These are phyloP conservation scores for Diorhabda carinulata DNA, from an alignment of 1,140 invertebrate genomes.

Conservation along the genomic window DNA sequence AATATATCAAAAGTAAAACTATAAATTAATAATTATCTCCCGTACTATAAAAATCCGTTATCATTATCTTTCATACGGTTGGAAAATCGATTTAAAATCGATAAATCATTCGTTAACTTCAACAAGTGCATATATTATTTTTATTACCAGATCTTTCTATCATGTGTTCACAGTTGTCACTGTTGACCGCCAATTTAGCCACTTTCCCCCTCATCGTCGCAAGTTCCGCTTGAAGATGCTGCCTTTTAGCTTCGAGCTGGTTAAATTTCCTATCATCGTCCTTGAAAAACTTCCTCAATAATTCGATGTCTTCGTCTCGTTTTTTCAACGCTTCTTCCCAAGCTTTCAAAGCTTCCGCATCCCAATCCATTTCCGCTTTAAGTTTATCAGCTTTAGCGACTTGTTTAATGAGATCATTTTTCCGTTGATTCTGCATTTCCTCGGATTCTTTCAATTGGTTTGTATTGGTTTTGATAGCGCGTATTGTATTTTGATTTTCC, in stretches of 20 bases:
- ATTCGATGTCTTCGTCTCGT: conserved; percentile 56
- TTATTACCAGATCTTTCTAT: conserved; percentile 49
- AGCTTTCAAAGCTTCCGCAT: conserved; percentile 56
- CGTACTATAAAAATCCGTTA: too few species aligned
- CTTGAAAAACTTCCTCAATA: conserved; percentile 61
- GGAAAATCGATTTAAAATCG: too few species aligned
- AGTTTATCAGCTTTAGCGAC: conserved; percentile 55
- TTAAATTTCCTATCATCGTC: conserved; percentile 60
- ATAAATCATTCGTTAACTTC: too few species aligned
- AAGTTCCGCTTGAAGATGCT: conserved; percentile 53
- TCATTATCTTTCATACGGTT: too few species aligned
- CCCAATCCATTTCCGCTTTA: conserved; percentile 58
- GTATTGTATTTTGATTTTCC: conserved; percentile 51
- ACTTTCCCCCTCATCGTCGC: conserved; percentile 49
- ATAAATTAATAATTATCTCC: too few species aligned
- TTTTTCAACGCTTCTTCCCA: conserved; percentile 60
- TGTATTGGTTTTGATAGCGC: conserved; percentile 51
- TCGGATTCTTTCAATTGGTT: conserved; percentile 52
- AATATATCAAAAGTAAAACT: too few species aligned
- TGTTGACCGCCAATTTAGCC: conserved; percentile 50
- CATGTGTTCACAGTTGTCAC: conserved; percentile 52
- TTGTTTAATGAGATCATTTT: conserved; percentile 35
- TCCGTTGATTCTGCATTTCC: conserved; percentile 45
- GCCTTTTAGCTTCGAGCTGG: conserved; percentile 52
- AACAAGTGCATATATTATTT: too few species aligned